These are phyloP conservation scores for Dallia pectoralis DNA, from an alignment of 2,797 vertebrate species.

Conservation along the genomic window DNA sequence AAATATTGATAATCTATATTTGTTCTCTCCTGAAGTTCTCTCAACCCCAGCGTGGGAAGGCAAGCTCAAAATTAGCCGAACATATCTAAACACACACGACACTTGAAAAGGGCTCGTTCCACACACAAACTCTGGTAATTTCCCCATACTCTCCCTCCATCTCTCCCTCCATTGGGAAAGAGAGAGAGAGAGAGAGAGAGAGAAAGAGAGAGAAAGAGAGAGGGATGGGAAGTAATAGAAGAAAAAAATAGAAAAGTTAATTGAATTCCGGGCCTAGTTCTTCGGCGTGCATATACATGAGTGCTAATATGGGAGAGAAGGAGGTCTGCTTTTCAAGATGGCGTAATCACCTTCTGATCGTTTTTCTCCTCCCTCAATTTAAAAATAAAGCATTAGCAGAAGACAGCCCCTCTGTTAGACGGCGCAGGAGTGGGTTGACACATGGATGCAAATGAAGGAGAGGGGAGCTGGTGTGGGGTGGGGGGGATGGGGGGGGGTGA, in stretches of 20 bases:
- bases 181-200: slow-evolving; percentile 47
- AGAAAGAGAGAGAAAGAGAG: slow-evolving; percentile 35
- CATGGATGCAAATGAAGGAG: slow-evolving; percentile 71
- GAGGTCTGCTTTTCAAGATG: slow-evolving; percentile 44
- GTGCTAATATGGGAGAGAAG: slow-evolving; percentile 48
- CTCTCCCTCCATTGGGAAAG: slow-evolving; percentile 60
- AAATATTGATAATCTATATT: not conserved
- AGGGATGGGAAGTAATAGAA: slow-evolving; percentile 10
- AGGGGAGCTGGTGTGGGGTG: slow-evolving; percentile 29
- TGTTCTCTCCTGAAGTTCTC: not conserved
- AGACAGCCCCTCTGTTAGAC: slow-evolving; percentile 59
- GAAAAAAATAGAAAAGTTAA: slow-evolving; percentile 56
- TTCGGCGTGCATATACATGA: slow-evolving; percentile 48
- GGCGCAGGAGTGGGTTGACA: slow-evolving; percentile 69
- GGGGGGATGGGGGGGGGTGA: slow-evolving; percentile 25
- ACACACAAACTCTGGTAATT: slow-evolving; percentile 56
- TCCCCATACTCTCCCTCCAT: slow-evolving; percentile 44
- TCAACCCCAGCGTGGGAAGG: not conserved
- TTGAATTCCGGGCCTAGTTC: slow-evolving; percentile 70
- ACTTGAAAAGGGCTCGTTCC: slow-evolving; percentile 55
- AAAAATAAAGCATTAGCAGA: slow-evolving; percentile 65
- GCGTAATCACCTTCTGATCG: slow-evolving; percentile 57
- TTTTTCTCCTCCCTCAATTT: slow-evolving; percentile 47
- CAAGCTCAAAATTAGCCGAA: slow-evolving; percentile 65
- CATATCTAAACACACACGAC: slow-evolving; percentile 57